phyloP scores from a whole-genome alignment of 2,113 vertebrate species.

The Telmatochromis brachygnathus region DNA sequence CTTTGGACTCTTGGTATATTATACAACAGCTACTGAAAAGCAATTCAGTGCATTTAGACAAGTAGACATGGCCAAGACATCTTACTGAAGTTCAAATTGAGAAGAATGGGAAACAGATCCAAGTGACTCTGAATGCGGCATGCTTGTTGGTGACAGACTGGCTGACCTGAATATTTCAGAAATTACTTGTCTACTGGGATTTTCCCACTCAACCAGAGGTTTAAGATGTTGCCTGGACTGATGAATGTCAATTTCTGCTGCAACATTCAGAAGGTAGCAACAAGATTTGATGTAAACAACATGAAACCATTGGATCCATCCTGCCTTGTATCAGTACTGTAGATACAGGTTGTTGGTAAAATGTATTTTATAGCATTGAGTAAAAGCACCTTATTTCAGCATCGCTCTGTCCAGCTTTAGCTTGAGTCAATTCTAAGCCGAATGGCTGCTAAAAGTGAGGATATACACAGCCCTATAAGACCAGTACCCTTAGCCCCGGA shows the following conservation, averaged over 20 bases:
- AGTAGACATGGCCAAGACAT: neutral
- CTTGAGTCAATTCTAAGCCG: neutral
- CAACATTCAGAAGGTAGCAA: neutral
- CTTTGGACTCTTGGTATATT: neutral
- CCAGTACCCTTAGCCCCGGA: neutral
- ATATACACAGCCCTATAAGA: neutral
- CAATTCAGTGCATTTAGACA: neutral
- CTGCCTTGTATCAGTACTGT: neutral
- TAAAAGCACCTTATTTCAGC: neutral
- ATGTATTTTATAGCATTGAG: neutral
- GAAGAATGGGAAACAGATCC: neutral
- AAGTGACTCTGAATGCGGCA: neutral
- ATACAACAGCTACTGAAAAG: neutral
- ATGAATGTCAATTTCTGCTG: neutral
- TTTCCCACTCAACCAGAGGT: neutral
- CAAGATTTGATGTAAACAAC: neutral
- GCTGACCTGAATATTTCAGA: neutral
- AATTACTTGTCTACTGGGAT: neutral
- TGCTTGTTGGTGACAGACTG: neutral
- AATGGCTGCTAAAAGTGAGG: neutral
- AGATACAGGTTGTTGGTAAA: neutral
- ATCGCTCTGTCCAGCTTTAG: neutral
- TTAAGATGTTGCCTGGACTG: neutral
- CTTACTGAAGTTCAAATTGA: neutral
- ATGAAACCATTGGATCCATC: neutral